These are phyloP conservation scores for Ichneumoninae sp. DNA, from an alignment of 2,888 invertebrate species.

Conservation along the genomic window DNA sequence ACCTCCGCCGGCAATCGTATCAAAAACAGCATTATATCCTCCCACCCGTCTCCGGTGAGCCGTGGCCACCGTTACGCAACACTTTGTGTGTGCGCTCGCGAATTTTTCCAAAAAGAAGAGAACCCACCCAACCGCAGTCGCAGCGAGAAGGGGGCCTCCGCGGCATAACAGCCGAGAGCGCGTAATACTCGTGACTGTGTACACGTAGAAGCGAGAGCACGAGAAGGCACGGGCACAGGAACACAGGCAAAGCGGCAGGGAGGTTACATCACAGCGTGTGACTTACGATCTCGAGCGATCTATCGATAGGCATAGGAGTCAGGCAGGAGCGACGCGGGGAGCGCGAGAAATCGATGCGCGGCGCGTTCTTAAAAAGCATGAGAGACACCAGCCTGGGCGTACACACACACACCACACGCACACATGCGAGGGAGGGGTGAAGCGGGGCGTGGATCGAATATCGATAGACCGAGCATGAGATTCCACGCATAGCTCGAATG, in stretches of 20 bases:
- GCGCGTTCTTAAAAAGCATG: slow-evolving; percentile 46
- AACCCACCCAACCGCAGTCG: slow-evolving; percentile 17
- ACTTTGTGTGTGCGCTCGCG: background rate
- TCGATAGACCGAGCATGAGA: slow-evolving; percentile 30
- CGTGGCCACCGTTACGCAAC: slow-evolving; percentile 29
- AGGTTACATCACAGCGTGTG: slow-evolving; percentile 66
- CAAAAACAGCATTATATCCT: slow-evolving; percentile 30
- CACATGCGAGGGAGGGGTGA: background rate
- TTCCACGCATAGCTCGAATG: slow-evolving; percentile 54
- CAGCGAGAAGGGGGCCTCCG: background rate
- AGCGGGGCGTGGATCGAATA: slow-evolving; percentile 54
- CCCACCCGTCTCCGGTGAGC: slow-evolving; percentile 2
- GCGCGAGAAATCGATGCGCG: slow-evolving; percentile 55
- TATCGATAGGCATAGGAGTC: slow-evolving; percentile 43
- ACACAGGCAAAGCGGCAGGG: slow-evolving; percentile 38
- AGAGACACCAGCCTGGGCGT: slow-evolving; percentile 32
- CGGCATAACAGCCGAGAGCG: slow-evolving; percentile 20
- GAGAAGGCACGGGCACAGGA: slow-evolving; percentile 43
- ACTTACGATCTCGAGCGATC: slow-evolving; percentile 64
- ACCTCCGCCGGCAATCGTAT: slow-evolving; percentile 45
- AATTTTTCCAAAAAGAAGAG: slow-evolving; percentile 38
- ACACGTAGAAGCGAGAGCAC: slow-evolving; percentile 24
- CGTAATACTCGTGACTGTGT: slow-evolving; percentile 59
- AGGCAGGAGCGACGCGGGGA: slow-evolving; percentile 16
- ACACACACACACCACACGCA: background rate